Base-by-base conservation (phyloP, 1,140 invertebrate genomes). In the Pseudomyrmex flavicornis region DNA sequence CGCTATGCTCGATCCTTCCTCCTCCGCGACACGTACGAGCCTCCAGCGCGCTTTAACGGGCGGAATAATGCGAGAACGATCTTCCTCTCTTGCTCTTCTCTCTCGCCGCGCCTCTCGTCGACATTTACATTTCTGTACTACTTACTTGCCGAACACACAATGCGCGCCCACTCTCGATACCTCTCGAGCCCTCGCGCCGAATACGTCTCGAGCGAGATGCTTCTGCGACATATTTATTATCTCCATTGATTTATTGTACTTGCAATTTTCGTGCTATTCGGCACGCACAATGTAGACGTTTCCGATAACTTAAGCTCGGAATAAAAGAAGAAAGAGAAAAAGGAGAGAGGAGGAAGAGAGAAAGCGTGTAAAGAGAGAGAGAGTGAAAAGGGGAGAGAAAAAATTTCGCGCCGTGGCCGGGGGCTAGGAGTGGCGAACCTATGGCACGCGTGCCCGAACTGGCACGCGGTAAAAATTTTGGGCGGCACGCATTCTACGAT, bases 101-200 rank as follows among this genome's bases (percentile, higher is more conserved):
- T 26, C 65, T 82, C 72, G 13, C 5, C 3, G 13, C 15, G 15
- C 13, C 13, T 35, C 56, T 46, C 22, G 26, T 10, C 70, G 26
- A 10, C 79, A 75, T 75, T 79, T 59, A 79, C 76, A 70, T 80
- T 80, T 80, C 76, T 61, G 76, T 80, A 80, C 76, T 80, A 80
- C 76, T 80, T 80, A 80, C 76, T 70, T 79, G 54, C 56, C 76
- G 59, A 69, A 72, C 76, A 72, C 76, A 80, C 35, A 35, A 35
- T 35, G 72, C 72, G 66, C 76, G 66, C 76, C 54, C 76, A 66
- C 66, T 59, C 65, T 79, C 76, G 65, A 79, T 79, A 58, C 54
- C 54, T 59, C 65, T 69, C 50, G 50, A 58, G 65, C 65, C 48
- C 65, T 69, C 50, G 50, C 68, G 52, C 20, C 56, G 75, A 44